Percentiles rank a stretch among this genome's conserved stretches.
Evolutionary conservation across 2,113 vertebrate genomes (phyloP).

Genomic region (Trichomycterus rosablanca): DNA sequence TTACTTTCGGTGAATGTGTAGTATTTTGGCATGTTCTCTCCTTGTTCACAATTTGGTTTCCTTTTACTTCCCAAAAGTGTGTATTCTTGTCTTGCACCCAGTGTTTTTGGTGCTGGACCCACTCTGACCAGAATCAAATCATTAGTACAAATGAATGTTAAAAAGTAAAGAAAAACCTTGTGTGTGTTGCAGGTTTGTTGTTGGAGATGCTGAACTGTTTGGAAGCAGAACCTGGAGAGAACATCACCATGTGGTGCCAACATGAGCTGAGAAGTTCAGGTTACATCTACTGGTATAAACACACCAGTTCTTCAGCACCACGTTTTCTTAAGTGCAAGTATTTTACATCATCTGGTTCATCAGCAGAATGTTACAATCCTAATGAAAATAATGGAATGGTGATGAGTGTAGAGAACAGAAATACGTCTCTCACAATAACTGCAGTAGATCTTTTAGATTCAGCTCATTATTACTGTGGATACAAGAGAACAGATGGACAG

Average conservation of each 20-base stretch:
- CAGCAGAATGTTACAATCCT: background rate
- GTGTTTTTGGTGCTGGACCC: no score
- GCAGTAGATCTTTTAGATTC: conserved; percentile 10
- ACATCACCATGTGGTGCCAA: conserved; percentile 8
- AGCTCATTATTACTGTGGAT: conserved; percentile 14
- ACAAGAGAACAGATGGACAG: rapidly evolving
- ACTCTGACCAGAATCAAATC: no score
- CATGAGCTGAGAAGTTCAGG: background rate
- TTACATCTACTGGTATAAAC: conserved; percentile 1
- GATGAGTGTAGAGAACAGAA: background rate
- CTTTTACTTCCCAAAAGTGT: no score
- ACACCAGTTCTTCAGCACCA: background rate
- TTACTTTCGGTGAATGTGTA: no score
- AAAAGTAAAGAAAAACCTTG: no score
- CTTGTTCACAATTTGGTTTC: no score
- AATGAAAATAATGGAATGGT: background rate
- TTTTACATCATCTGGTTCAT: background rate
- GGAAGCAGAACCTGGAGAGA: background rate
- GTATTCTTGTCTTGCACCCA: no score
- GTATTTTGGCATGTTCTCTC: no score
- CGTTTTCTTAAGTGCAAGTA: background rate
- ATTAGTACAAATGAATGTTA: no score
- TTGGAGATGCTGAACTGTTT: background rate
- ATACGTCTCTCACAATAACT: background rate
- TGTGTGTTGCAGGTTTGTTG: background rate